Conservation (phyloP, 2,888 invertebrate species). For the Lomographa bimaculata region DNA sequence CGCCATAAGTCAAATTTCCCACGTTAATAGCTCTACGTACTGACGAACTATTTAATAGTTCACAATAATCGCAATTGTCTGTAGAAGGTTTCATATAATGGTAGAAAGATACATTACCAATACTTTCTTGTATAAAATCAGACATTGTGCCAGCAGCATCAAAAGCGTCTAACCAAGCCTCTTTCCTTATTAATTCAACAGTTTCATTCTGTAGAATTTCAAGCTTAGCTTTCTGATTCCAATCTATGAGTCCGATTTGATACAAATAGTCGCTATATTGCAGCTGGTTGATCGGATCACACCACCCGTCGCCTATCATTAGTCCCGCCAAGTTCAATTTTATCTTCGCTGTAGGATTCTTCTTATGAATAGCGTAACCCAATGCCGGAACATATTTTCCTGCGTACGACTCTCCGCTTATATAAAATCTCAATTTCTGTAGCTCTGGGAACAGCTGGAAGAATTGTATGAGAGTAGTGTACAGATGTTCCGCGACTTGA, state of each 20-base stretch:
- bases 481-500: constrained; percentile 91
- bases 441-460: constrained; percentile 91
- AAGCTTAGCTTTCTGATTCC: constrained; percentile 83
- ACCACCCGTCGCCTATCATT: constrained; percentile 90
- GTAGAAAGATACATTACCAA: not conserved
- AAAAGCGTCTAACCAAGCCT: constrained; percentile 86
- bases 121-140: constrained; percentile 77
- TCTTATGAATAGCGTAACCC: constrained; percentile 87
- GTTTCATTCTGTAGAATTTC: constrained; percentile 83
- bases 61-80: not conserved
- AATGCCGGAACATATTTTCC: constrained; percentile 91
- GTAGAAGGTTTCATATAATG: not conserved
- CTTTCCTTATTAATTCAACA: constrained; percentile 83
- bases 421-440: constrained; percentile 89
- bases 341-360: not conserved
- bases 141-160: constrained; percentile 50
- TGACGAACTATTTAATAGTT: not conserved
- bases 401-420: constrained; percentile 95
- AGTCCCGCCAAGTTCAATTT: constrained; percentile 62
- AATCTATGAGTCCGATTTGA: constrained; percentile 88
- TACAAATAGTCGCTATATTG: constrained; percentile 91
- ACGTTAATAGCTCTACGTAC: constrained; percentile 14
- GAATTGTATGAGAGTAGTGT: constrained; percentile 90
- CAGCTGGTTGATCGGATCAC: constrained; percentile 90
- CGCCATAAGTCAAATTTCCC: constrained; percentile 1